Evolutionary conservation across 2,797 vertebrate species (phyloP).

Genomic region (Chanos chanos): DNA sequence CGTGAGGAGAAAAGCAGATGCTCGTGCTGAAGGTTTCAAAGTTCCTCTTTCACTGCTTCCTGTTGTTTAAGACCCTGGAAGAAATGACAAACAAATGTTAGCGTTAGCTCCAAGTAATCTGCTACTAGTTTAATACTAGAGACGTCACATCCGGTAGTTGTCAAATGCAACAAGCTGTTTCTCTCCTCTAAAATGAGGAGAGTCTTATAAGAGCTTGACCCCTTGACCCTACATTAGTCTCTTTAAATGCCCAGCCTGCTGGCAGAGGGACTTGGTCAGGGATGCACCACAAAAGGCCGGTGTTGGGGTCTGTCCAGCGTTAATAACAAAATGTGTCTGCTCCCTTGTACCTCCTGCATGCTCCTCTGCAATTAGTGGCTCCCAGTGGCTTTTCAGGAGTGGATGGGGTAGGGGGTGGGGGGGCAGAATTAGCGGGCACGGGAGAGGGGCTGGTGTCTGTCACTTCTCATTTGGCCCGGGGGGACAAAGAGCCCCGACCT

Average conservation of each 20-base stretch:
- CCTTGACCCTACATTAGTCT: slow-evolving; percentile 64
- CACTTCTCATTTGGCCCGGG: slow-evolving; percentile 69
- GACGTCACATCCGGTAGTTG: neutral
- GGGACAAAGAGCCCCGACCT: slow-evolving; percentile 68
- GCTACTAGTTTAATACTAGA: neutral
- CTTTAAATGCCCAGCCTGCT: slow-evolving; percentile 49
- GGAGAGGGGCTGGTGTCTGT: slow-evolving; percentile 60
- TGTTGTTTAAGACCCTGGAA: slow-evolving; percentile 36
- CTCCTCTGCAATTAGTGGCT: slow-evolving; percentile 73
- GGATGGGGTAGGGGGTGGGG: slow-evolving; percentile 55
- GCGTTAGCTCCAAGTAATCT: neutral
- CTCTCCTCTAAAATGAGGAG: slow-evolving; percentile 40
- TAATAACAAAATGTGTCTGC: slow-evolving; percentile 67
- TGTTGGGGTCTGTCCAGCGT: slow-evolving; percentile 61
- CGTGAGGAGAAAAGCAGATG: neutral
- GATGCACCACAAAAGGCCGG: slow-evolving; percentile 67
- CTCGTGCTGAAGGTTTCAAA: neutral
- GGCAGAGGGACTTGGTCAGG: slow-evolving; percentile 58
- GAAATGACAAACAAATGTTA: neutral
- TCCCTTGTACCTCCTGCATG: slow-evolving; percentile 48
- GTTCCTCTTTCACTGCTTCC: slow-evolving; percentile 23
- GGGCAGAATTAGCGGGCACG: slow-evolving; percentile 59
- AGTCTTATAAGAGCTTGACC: slow-evolving; percentile 58
- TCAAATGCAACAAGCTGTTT: too few species aligned
- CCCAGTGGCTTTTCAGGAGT: slow-evolving; percentile 39